These are phyloP conservation scores for Dysmachus trigonus DNA, from an alignment of 2,888 invertebrate species.

Conservation along the genomic window DNA sequence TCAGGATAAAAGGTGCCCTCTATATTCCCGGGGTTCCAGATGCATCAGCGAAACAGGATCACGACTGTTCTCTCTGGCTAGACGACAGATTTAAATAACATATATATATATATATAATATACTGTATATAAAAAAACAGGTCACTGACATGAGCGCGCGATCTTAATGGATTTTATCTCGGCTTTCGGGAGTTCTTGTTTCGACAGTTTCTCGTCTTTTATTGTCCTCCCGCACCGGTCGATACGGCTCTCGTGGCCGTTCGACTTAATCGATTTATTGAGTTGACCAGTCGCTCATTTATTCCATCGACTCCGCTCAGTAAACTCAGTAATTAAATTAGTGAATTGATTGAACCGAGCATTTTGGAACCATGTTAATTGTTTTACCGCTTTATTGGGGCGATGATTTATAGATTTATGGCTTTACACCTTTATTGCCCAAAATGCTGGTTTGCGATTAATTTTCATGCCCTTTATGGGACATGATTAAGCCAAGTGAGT, in stretches of 20 bases:
- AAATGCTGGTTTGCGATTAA: neutral
- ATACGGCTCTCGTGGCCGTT: neutral
- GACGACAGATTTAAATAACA: neutral
- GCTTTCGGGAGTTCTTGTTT: slow-evolving; percentile 33
- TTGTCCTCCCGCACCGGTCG: neutral
- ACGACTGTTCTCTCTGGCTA: neutral
- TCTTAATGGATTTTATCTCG: slow-evolving; percentile 39
- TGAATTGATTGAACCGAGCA: neutral
- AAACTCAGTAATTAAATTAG: neutral
- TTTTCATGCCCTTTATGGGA: neutral
- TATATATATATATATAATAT: neutral
- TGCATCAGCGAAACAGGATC: neutral
- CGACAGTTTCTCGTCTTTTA: slow-evolving; percentile 5
- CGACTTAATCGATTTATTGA: slow-evolving; percentile 17
- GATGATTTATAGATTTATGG: neutral
- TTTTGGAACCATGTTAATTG: neutral
- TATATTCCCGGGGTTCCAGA: slow-evolving; percentile 9
- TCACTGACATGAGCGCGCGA: slow-evolving; percentile 35
- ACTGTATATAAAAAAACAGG: neutral
- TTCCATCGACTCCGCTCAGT: neutral
- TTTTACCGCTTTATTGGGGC: neutral
- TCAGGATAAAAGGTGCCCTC: slow-evolving; percentile 1
- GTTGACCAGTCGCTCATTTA: neutral
- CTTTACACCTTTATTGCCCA: neutral
- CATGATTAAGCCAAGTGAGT: neutral